Base-by-base conservation (phyloP, 2,113 vertebrate species). In the Spermophilus dauricus region DNA sequence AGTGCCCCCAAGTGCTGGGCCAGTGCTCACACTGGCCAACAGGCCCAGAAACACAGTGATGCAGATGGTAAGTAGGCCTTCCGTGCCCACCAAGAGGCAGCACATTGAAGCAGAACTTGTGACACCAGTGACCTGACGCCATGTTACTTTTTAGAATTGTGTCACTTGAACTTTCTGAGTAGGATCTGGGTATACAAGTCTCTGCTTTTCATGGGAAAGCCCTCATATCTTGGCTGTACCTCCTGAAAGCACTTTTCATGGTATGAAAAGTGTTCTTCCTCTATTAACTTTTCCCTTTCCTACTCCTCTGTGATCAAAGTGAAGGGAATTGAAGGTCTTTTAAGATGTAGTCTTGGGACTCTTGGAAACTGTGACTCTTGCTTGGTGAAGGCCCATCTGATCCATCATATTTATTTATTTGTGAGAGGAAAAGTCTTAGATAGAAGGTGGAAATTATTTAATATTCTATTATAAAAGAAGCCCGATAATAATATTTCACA, bases 121-220 rank as follows among this genome's bases (percentile, higher is more conserved):
- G 39, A 75, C 26, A 51, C 37, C 56, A 48, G 7, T 87, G 39
- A 48, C 86, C 77, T 56, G 80, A 53, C 85, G 65, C 67, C 17
- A 3, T 58, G 39, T 69, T 11, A 78, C 63, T 53, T 88, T 91
- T 95, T 42, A 61, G 77, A 84, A 61, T 84, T 87, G 72, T 37
- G 0, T 94, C 58, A 86, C 76, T 96, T 63, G 51, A 94, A 77
- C 37, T 82, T 96, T 67, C 77, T 42, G 48, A 58, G n/a, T 75
- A n/a, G 69, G 73, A 69, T 26, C 14, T 69, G 65, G 77, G 70
- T 26, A 5, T 70, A 1, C 30, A 61, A 39, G n/a, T 65, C 14
- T 92, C 7, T 8, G 13, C 26, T 70, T 80, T 88, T 32, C 9
- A 26, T 58, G 1, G 4, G 26, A 80, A 93, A 28, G 13, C 5